Base-by-base conservation (phyloP, 2,888 invertebrate genomes). In the Flabesymbios commensalis region DNA sequence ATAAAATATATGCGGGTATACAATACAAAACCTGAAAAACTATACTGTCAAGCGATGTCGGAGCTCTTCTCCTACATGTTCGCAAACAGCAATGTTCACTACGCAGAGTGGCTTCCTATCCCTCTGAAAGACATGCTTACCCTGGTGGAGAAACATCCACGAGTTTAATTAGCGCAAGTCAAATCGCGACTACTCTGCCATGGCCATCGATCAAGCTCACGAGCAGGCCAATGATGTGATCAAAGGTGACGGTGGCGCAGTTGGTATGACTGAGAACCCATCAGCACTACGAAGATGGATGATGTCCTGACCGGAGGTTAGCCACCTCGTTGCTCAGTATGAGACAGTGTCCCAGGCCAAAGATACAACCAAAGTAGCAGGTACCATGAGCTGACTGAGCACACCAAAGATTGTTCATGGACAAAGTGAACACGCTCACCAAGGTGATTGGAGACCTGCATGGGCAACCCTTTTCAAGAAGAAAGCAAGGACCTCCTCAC, bases 141-240 rank as follows among this genome's bases (percentile, higher is more conserved):
- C 5, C 45, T 71, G 19, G 47, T 66, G n/a, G 7, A 61, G 24
- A 49, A 41, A n/a, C 70, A 68, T 47, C 71, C 66, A 19, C 26
- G 59, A 29, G n/a, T 74, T 3, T 55, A 52, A 10, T 14, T 17
- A 5, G 67, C 41, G 57, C 47, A 74, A 75, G 45, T 63, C 69
- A 14, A 51, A 42, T 5, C 31, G 56, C 22, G 43, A 51, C n/a
- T 71, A 65, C 47, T 71, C 69, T 19, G 54, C 59, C 39, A 59
- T 71, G 47, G 66, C 72, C n/a, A 67, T 69, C 33, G 64, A 72
- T 51, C 71, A 69, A 53, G 67, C 71, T 7, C 71, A 74, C 54
- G 71, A 75, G 47, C 72, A 75, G 36, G 57, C 42, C 43, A 74
- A 73, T 65, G 68, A 56, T 32, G 32, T 69, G 29, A 63, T 71